Evolutionary conservation across 2,797 vertebrate genomes (phyloP), one percentile per base, ranked within the genome.

Genomic region (Cetoscarus ocellatus): DNA sequence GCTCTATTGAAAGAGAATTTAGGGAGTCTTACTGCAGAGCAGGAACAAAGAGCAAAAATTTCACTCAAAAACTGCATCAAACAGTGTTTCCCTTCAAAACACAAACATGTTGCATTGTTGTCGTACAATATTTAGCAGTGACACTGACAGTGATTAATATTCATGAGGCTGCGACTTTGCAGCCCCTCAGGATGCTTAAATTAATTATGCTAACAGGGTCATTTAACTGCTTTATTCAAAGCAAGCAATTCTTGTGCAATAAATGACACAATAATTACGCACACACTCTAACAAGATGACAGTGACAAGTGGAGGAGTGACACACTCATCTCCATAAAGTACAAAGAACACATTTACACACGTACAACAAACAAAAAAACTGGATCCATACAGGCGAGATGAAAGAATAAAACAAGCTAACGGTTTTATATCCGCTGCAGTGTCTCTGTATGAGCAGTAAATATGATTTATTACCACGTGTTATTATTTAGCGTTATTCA

Each of bases 401-500:
- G 79, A 88, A 85, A 90, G 86, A 87, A 89, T 86, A 83, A 86
- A 87, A 85, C 83, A 76, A 85, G 76, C 90, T 88, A 92, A 93
- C 91, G 94, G 90, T 94, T 93, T 93, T 84, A 80, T 75, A 89
- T 86, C 84, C 86, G 81, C 84, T 13, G 75, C 84, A 83, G 88
- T 89, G 79, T 70, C 84, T 86, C 69, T 54, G 48, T 86, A 75
- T 74, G 91, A 92, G 96, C 91, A 92, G 93, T 96, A 96, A 96
- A 94, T 91, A 90, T 96, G 96, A 98, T 97, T 98, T 98, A 97
- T 93, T 93, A 93, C 88, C 84, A 82, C 90, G 91, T 96, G 95
- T 96, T 98, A 96, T 98, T 97, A 97, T 97, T 98, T 97, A 96
- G 96, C 94, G 94, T 96, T 96, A 97, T 96, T 97, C 96, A 98